phyloP scores from a whole-genome alignment of 2,888 invertebrate genomes.

The Anorthoa munda region DNA sequence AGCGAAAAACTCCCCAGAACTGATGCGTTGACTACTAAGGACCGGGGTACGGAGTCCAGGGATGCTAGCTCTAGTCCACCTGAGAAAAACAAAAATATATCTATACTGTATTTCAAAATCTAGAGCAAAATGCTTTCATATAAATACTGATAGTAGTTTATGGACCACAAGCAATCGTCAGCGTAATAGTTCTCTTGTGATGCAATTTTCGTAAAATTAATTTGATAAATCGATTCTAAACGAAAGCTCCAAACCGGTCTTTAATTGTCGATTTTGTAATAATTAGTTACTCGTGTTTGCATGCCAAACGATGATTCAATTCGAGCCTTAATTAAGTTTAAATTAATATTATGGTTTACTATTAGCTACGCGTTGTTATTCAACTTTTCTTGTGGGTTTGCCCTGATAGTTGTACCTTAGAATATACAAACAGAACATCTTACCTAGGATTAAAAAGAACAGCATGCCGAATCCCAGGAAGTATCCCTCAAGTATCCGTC shows the following conservation, averaged over 20 bases:
- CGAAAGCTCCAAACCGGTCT: conserved; percentile 39
- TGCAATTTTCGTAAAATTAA: conserved; percentile 33
- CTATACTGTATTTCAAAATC: background rate
- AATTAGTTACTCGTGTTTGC: conserved; percentile 28
- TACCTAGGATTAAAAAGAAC: conserved; percentile 93
- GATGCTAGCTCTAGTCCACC: conserved; percentile 93
- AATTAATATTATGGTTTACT: conserved; percentile 5
- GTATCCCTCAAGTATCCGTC: conserved; percentile 92
- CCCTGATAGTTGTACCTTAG: background rate
- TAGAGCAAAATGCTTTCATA: no score
- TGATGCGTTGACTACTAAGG: conserved; percentile 93
- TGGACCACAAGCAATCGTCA: background rate
- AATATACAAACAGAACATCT: conserved; percentile 55
- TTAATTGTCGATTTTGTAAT: conserved; percentile 48
- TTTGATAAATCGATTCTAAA: conserved; percentile 48
- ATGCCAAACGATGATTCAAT: conserved; percentile 29
- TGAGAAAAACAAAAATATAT: conserved; percentile 66
- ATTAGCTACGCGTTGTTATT: background rate
- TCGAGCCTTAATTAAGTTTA: background rate
- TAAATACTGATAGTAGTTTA: background rate
- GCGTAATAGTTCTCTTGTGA: conserved; percentile 11
- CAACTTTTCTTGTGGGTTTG: background rate
- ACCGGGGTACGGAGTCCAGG: conserved; percentile 93
- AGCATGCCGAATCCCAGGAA: conserved; percentile 93
- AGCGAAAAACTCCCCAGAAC: conserved; percentile 93